Base-by-base conservation (phyloP, 2,888 invertebrate species). In the Drosophila vallismaia region DNA sequence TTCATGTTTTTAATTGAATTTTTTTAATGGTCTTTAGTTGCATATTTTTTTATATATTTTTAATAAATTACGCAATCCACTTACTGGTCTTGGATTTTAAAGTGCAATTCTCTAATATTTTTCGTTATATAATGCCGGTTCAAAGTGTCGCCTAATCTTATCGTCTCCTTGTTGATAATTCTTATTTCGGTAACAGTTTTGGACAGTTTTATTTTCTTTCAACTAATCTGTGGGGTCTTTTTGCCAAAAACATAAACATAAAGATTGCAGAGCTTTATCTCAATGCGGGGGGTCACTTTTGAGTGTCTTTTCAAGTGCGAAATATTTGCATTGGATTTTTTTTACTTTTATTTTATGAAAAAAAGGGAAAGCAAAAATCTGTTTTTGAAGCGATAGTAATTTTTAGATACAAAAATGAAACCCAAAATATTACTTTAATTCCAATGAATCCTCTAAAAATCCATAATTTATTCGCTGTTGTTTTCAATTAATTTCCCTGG, bases 111-210 rank as follows among this genome's bases (percentile, higher is more conserved):
- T 28, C 1, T n/a, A 5, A 28, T 29, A 14, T 36, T 38, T 10
- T 8, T 1, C n/a, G 19, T 57, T 53, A 44, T 49, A 69, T 52
- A 68, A 64, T 48, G 2, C 8, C 46, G 50, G 70, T 67, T 64
- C 69, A 69, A 75, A 76, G 57, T 76, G 49, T 67, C 50, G 28
- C 44, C 31, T 56, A 46, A 75, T 79, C 74, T 79, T 69, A 81
- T 79, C 75, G 49, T 46, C 45, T n/a, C 59, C 19, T 26, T 12
- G 6, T 46, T 59, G 49, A 29, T 36, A 31, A 24, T 46, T 62
- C 40, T 62, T 36, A 36, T 48, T 38, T 54, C 55, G 29, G 7
- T n/a, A n/a, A n/a, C n/a, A 31, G 40, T 8, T 6, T n/a, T 38
- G 53, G 60, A 60, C 70, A n/a, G 36, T 59, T 69, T 70, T 29